Evolutionary conservation across 2,888 invertebrate genomes (phyloP).

Genomic region (Sceliomorpha sp.): DNA sequence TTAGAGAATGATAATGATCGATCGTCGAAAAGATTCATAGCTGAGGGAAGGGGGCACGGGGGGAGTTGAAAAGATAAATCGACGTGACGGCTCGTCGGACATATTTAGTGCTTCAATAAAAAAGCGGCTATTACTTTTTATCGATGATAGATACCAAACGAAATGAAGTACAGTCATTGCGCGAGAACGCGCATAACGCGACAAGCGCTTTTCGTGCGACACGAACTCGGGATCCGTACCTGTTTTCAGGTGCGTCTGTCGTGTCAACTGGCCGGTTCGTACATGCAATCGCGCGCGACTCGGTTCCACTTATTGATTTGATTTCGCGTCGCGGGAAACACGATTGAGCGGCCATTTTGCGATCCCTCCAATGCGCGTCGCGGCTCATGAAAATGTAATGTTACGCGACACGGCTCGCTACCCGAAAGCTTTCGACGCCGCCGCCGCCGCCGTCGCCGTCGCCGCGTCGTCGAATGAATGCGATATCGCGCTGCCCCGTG

Average conservation of each 20-base stretch:
- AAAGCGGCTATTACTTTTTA: conserved; percentile 48
- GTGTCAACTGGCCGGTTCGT: conserved; percentile 42
- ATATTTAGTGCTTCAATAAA: conserved; percentile 46
- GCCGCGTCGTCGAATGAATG: conserved; percentile 16
- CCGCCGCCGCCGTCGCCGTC: conserved; percentile 24
- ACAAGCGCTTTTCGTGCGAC: conserved; percentile 46
- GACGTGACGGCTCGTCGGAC: conserved; percentile 37
- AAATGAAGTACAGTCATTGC: conserved; percentile 53
- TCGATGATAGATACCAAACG: conserved; percentile 44
- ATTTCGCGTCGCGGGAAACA: conserved; percentile 43
- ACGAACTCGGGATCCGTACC: conserved; percentile 39
- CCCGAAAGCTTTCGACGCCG: conserved; percentile 29
- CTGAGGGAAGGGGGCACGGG: too few relatives aligned
- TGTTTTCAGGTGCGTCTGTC: conserved; percentile 46
- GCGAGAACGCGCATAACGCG: conserved; percentile 24
- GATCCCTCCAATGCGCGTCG: conserved; percentile 14
- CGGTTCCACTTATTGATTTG: conserved; percentile 50
- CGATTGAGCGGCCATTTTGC: conserved; percentile 27
- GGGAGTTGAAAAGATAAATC: conserved; percentile 32
- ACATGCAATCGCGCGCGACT: conserved; percentile 46
- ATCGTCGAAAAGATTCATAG: too few relatives aligned
- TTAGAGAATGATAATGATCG: too few relatives aligned
- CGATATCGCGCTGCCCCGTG: conserved; percentile 14
- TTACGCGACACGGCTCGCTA: conserved; percentile 28
- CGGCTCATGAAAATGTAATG: conserved; percentile 48